phyloP scores from a whole-genome alignment of 2,888 invertebrate genomes.

The Cryptocephalus moraei region DNA sequence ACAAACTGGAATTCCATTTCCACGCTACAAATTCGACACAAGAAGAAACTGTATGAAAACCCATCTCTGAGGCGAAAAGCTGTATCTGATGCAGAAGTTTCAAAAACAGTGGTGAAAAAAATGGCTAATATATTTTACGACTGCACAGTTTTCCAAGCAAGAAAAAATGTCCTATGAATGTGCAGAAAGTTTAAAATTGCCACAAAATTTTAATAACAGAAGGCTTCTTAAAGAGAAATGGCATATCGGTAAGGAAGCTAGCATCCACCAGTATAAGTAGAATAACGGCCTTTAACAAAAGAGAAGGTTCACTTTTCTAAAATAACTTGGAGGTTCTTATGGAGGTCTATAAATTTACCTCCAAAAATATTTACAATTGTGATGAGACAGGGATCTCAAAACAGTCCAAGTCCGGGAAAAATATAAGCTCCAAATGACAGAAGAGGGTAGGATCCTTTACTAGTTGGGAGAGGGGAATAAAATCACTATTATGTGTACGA shows the following conservation, averaged over 20 bases:
- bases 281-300: conserved; percentile 10
- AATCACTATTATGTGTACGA: conserved; percentile 34
- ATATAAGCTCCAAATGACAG: conserved; percentile 31
- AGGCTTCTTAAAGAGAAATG: conserved; percentile 2
- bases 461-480: conserved; percentile 33
- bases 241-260: conserved; percentile 8
- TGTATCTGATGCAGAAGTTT: too few relatives aligned
- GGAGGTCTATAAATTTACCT: conserved; percentile 7
- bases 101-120: not conserved
- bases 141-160: not conserved
- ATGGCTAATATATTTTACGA: not conserved
- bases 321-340: conserved; percentile 6
- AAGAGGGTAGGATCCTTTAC: conserved; percentile 34
- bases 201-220: not conserved
- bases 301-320: conserved; percentile 6
- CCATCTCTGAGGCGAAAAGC: too few relatives aligned
- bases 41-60: not conserved
- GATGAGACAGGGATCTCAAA: conserved; percentile 34
- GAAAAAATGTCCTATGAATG: not conserved
- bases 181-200: not conserved
- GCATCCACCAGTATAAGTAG: conserved; percentile 12
- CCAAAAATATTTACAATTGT: conserved; percentile 22
- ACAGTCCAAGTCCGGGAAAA: conserved; percentile 33
- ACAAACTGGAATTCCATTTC: not conserved
- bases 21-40: not conserved